Base-by-base conservation (phyloP, 2,113 vertebrate species). In the Prionailurus bengalensis region DNA sequence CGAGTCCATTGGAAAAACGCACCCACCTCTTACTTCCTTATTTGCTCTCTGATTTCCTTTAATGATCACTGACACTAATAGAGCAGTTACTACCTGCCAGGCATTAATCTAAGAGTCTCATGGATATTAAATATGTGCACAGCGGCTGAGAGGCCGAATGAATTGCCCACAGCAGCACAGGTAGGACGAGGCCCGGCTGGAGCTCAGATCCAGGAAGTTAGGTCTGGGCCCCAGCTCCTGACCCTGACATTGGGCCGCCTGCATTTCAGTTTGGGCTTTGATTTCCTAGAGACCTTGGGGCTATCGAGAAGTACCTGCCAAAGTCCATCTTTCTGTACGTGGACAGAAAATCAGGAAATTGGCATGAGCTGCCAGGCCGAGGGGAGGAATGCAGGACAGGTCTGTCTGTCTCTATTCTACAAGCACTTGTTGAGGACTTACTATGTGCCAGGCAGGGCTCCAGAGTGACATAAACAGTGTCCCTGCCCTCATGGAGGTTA, bases 261-360 rank as follows among this genome's bases (percentile, higher is more conserved):
- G 4, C 25, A 79, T 42, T 84, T 51, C 42, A 11, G 33, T 58
- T 76, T 42, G 15, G 7, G 25, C 15, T 70, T 36, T 36, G 29
- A 58, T 74, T 42, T 73, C 36, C 12, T 39, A 4, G 16, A 39
- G 27, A 66, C 31, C 6, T 15, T 25, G 33, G 14, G 39, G 76
- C 23, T 53, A 5, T n/a, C 2, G 2, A 68, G 15, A 74, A 80
- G 39, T 53, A 45, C 15, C 17, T 82, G 51, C 14, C n/a, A 29
- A 55, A 29, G 58, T 42, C 84, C 63, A 23, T 51, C 23, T 51
- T 82, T 79, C 45, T 42, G 23, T 0, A n/a, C 11, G 13, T 27
- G 63, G 78, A 33, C n/a, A 94, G 83, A 92, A 85, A 92, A 39
- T 61, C 58, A 94, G 79, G 48, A 68, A 89, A 31, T 42, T 51